Conservation (phyloP, 1,140 invertebrate species). For the Zaprionus inermis region DNA sequence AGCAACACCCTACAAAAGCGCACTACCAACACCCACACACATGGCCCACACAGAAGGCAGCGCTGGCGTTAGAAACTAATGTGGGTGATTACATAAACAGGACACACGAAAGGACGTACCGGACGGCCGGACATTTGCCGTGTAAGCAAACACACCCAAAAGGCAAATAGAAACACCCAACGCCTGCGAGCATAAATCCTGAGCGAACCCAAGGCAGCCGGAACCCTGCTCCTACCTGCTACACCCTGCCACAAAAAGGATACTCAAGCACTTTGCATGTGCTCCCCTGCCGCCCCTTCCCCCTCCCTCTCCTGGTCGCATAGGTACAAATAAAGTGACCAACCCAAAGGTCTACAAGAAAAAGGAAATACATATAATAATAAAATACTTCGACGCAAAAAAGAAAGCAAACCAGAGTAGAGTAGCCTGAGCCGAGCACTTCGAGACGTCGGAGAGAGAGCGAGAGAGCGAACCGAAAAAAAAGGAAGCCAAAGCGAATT, state of each 20-base stretch:
- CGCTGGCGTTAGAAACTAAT: conserved; percentile 66
- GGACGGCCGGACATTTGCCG: conserved; percentile 43
- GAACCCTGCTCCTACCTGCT: conserved; percentile 20
- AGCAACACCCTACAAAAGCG: not conserved
- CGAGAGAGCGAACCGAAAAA: conserved; percentile 23
- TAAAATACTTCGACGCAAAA: conserved; percentile 72
- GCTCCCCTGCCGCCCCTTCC: not conserved
- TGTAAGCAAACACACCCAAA: conserved; percentile 70
- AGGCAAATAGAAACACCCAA: conserved; percentile 71
- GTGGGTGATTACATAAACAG: conserved; percentile 81
- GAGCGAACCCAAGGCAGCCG: conserved; percentile 44
- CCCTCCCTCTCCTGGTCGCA: not conserved
- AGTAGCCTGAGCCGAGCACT: conserved; percentile 43
- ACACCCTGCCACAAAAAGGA: conserved; percentile 51
- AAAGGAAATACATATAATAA: conserved; percentile 72
- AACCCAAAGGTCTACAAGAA: conserved; percentile 63
- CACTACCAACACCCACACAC: conserved; percentile 29
- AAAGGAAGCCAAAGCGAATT: conserved; percentile 82
- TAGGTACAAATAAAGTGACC: conserved; percentile 80
- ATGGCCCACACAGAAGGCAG: conserved; percentile 4
- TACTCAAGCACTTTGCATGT: conserved; percentile 67
- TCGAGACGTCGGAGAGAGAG: conserved; percentile 17
- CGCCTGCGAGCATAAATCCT: conserved; percentile 77
- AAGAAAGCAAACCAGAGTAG: conserved; percentile 37
- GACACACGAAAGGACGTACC: conserved; percentile 72